A percentile compares a stretch with the other conserved stretches of the same genome.
Evolutionary conservation across 2,888 invertebrate species (phyloP).

Genomic region (Iselma pallidipennis): DNA sequence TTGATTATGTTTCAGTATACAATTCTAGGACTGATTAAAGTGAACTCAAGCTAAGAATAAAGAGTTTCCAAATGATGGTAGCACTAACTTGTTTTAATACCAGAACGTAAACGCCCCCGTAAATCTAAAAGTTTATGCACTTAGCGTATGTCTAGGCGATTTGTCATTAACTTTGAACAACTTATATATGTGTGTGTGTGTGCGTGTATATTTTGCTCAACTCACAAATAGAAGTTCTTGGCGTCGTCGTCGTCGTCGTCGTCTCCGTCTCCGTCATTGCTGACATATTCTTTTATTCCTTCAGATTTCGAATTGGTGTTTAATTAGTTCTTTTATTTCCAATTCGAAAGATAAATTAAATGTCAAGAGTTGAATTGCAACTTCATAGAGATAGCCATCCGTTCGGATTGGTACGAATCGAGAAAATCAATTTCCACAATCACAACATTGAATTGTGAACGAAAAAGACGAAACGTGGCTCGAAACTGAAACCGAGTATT

Average conservation of each 20-base stretch:
- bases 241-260: not conserved
- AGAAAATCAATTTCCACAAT: not conserved
- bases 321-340: not conserved
- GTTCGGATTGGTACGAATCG: not conserved
- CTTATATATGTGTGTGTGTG: not conserved
- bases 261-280: not conserved
- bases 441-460: not conserved
- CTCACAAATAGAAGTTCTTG: not conserved
- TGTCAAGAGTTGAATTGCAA: not conserved
- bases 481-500: not conserved
- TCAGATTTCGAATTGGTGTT: not conserved
- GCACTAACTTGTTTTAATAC: not conserved
- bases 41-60: not conserved
- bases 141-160: conserved; percentile 4
- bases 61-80: not conserved
- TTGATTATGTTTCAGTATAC: not conserved
- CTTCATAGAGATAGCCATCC: not conserved
- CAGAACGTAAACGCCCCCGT: not conserved
- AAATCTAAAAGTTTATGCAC: conserved; percentile 11
- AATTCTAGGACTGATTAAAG: not conserved
- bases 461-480: not conserved
- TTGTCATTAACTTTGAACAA: conserved; percentile 7
- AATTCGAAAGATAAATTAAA: not conserved
- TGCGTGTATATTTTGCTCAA: not conserved
- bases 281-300: not conserved